Conservation (phyloP, 2,888 invertebrate species). For the Mycalesis mineus region DNA sequence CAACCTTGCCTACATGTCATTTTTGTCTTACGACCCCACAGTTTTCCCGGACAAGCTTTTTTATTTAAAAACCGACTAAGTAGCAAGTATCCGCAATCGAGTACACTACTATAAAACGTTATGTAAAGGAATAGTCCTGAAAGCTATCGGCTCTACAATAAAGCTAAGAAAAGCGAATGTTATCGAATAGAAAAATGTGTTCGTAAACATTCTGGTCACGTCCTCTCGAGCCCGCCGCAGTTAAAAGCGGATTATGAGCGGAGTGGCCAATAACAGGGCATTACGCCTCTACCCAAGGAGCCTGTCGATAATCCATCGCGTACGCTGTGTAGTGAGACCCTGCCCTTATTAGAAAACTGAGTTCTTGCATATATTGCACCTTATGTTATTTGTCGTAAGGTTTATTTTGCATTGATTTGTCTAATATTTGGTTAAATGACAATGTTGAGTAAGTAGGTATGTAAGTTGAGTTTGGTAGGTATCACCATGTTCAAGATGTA, state of each 20-base stretch:
- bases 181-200: conserved; percentile 50
- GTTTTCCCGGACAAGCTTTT: too few species aligned
- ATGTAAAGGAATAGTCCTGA: not conserved
- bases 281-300: conserved; percentile 41
- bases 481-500: too few species aligned
- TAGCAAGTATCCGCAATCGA: too few species aligned
- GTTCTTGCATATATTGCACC: not conserved
- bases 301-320: conserved; percentile 51
- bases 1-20: too few species aligned
- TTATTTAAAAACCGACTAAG: too few species aligned
- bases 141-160: conserved; percentile 39
- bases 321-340: conserved; percentile 40
- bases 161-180: conserved; percentile 63
- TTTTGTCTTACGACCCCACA: too few species aligned
- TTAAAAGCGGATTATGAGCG: conserved; percentile 75
- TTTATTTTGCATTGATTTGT: not conserved
- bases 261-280: conserved; percentile 68
- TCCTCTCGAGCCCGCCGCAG: conserved; percentile 56
- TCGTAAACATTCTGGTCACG: conserved; percentile 63
- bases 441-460: not conserved
- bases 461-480: not conserved
- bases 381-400: not conserved
- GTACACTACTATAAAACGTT: too few species aligned
- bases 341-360: conserved; percentile 9
- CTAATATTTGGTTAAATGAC: not conserved